phyloP scores from a whole-genome alignment of 2,113 vertebrate species.

The Rhagologus leucostigma region DNA sequence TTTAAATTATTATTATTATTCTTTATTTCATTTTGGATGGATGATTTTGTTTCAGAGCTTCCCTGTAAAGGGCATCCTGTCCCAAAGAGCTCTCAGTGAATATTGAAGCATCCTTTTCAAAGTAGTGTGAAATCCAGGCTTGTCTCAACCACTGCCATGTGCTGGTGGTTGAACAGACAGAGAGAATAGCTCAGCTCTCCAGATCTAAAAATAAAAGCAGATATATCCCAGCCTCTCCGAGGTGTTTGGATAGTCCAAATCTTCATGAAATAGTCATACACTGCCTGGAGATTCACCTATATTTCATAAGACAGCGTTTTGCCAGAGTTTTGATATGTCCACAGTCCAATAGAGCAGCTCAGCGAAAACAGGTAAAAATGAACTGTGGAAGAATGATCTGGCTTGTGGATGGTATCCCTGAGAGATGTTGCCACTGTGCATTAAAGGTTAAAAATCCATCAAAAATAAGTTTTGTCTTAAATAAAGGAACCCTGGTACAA shows the following conservation, averaged over 20 bases:
- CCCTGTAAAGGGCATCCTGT: not conserved
- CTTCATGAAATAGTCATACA: not conserved
- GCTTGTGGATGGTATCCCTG: not conserved
- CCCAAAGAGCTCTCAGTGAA: not conserved
- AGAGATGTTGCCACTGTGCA: not conserved
- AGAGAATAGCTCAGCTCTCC: not conserved
- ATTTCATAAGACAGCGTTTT: rapidly evolving
- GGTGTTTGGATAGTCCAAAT: not conserved
- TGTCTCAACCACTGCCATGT: not conserved
- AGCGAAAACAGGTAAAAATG: not conserved
- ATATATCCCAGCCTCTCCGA: not conserved
- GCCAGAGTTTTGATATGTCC: not conserved
- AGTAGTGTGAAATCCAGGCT: not conserved
- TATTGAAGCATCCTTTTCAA: not conserved
- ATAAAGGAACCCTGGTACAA: not conserved
- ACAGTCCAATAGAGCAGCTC: not conserved
- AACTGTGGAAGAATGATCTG: not conserved
- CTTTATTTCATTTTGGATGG: not conserved
- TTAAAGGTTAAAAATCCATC: not conserved
- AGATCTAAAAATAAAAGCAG: not conserved
- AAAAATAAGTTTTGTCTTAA: not conserved
- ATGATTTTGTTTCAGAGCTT: not conserved
- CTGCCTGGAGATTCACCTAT: not conserved
- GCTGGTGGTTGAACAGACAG: not conserved
- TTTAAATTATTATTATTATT: not conserved